Percentiles rank a stretch among this genome's conserved stretches.
Conservation (phyloP, 2,888 invertebrate species). For the Leptogaster cylindrica region DNA sequence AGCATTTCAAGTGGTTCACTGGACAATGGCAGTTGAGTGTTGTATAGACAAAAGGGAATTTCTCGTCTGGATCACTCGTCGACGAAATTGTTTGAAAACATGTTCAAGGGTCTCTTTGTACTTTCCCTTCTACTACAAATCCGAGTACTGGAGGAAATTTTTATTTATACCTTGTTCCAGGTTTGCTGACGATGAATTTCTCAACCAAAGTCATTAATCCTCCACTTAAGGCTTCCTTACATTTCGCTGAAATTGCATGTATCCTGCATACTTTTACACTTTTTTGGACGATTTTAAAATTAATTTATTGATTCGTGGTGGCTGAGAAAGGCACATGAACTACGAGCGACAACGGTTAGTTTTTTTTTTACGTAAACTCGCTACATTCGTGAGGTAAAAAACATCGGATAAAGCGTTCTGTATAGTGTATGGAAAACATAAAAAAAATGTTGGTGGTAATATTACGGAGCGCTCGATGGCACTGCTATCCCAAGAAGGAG, state of each 20-base stretch:
- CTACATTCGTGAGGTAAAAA: no score
- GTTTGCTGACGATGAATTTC: constrained; percentile 27
- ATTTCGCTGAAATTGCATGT: constrained; percentile 37
- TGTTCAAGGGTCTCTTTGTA: constrained; percentile 37
- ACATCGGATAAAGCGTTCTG: no score
- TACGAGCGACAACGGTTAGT: no score
- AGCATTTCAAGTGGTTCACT: constrained; percentile 26
- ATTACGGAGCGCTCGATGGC: no score
- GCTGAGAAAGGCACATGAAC: no score
- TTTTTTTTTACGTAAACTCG: no score
- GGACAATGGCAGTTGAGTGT: constrained; percentile 39
- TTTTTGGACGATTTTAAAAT: constrained; percentile 14
- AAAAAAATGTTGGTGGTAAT: no score
- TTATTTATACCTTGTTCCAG: constrained; percentile 31
- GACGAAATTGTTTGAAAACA: constrained; percentile 43
- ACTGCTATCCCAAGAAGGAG: no score
- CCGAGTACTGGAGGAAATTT: constrained; percentile 30
- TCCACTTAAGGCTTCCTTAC: constrained; percentile 35
- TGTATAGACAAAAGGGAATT: constrained; percentile 28
- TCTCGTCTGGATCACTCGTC: constrained; percentile 35
- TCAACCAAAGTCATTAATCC: constrained; percentile 27
- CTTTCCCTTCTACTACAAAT: constrained; percentile 6
- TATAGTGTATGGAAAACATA: no score
- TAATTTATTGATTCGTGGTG: constrained; percentile 24
- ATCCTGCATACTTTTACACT: constrained; percentile 21